Evolutionary conservation across 2,113 vertebrate genomes (phyloP).

Genomic region (Chascanopsetta lugubris): DNA sequence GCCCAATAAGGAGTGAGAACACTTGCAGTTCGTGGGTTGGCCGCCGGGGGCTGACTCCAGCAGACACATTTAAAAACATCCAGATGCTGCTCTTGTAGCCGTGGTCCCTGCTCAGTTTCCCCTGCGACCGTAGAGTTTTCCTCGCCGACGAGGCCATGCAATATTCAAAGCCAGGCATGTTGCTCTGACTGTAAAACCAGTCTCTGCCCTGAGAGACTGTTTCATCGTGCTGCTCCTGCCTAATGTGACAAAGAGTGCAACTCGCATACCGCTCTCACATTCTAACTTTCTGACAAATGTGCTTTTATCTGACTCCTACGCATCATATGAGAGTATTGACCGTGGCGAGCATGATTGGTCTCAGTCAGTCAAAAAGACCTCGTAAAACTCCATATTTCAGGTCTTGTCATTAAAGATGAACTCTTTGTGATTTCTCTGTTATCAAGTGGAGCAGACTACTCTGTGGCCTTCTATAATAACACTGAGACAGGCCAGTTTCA

Average conservation of each 20-base stretch:
- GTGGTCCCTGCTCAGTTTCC: not conserved
- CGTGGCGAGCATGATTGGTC: not conserved
- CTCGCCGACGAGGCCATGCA: conserved; percentile 14
- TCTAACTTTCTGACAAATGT: not conserved
- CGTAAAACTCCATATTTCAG: not conserved
- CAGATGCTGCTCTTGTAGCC: conserved; percentile 18
- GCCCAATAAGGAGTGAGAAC: too few species aligned
- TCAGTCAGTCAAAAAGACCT: not conserved
- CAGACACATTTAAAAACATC: conserved; percentile 16
- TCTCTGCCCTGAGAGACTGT: not conserved
- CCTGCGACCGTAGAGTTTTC: not conserved
- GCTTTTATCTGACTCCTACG: not conserved
- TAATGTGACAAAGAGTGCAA: conserved; percentile 17
- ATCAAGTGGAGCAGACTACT: too few species aligned
- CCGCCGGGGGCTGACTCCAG: not conserved
- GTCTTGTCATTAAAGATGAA: not conserved
- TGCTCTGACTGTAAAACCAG: conserved; percentile 28
- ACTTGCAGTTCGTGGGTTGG: too few species aligned
- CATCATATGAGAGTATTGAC: not conserved
- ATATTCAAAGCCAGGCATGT: conserved; percentile 36
- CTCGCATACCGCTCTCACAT: not conserved
- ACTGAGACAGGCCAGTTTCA: too few species aligned
- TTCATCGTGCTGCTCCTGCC: conserved; percentile 16
- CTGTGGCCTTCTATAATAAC: too few species aligned
- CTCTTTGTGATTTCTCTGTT: too few species aligned